Evolutionary conservation across 2,888 invertebrate species (phyloP).

Genomic region (Trichogramma dendrolimi): DNA sequence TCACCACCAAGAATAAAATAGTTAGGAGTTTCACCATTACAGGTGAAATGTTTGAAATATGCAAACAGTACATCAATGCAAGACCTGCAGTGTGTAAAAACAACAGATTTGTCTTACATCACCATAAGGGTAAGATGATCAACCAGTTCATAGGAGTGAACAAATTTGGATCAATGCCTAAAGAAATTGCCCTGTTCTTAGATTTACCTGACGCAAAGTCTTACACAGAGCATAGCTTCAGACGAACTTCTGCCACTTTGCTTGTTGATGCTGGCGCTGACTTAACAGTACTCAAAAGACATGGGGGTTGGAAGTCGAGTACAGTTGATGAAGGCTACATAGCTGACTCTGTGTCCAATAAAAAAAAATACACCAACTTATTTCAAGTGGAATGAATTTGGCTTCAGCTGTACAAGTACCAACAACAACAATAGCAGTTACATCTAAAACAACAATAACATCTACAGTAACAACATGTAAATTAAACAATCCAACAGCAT

Average conservation of each 20-base stretch:
- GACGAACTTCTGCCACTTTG: constrained; percentile 1
- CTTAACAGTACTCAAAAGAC: background rate
- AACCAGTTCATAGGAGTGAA: constrained; percentile 5
- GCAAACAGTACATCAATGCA: background rate
- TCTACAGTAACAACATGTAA: no score
- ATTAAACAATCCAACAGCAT: no score
- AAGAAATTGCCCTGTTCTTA: constrained; percentile 1
- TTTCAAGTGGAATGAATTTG: no score
- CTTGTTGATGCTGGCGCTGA: background rate
- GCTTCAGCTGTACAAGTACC: no score
- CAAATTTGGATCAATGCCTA: constrained; percentile 2
- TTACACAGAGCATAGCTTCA: constrained; percentile 11
- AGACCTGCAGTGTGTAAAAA: background rate
- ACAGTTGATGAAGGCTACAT: constrained; percentile 2
- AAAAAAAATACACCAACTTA: background rate
- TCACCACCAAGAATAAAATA: background rate
- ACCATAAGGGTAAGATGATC: background rate
- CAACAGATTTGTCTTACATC: constrained; percentile 4
- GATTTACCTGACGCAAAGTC: background rate
- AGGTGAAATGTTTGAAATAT: constrained; percentile 4
- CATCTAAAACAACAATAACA: no score
- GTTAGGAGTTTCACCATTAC: constrained; percentile 1
- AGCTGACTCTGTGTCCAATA: background rate
- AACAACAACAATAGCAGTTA: no score
- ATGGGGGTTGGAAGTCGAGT: constrained; percentile 4